Conservation (phyloP, 2,888 invertebrate genomes). For the Molanna angustata region DNA sequence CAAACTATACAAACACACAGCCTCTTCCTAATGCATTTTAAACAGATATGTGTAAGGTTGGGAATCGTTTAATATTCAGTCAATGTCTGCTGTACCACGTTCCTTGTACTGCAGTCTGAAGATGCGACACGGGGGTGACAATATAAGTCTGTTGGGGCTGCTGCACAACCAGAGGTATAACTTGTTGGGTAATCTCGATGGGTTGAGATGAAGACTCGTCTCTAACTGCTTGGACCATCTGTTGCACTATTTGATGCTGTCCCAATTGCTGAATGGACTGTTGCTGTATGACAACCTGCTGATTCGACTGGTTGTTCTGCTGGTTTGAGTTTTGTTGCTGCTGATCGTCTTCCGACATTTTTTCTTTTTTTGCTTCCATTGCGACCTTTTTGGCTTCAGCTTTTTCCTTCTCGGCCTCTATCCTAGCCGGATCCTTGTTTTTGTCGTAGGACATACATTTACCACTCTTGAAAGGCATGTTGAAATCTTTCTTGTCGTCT, state of each 20-base stretch:
- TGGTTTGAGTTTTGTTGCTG: constrained; percentile 43
- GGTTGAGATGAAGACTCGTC: constrained; percentile 52
- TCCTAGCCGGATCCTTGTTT: constrained; percentile 51
- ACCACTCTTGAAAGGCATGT: constrained; percentile 53
- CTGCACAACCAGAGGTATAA: constrained; percentile 61
- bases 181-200: constrained; percentile 62
- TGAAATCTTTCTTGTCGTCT: constrained; percentile 46
- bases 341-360: constrained; percentile 38
- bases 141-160: constrained; percentile 64
- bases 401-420: constrained; percentile 48
- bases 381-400: constrained; percentile 52
- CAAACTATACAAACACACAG: not conserved
- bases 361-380: constrained; percentile 48
- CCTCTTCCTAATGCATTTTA: too few relatives aligned
- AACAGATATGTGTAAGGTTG: too few relatives aligned
- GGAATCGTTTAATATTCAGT: too few relatives aligned
- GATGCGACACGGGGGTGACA: constrained; percentile 64
- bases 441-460: constrained; percentile 55
- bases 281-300: constrained; percentile 42
- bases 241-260: constrained; percentile 42
- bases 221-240: constrained; percentile 51
- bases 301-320: constrained; percentile 46
- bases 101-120: constrained; percentile 62
- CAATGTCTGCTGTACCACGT: constrained; percentile 55
- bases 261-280: constrained; percentile 45